Base-by-base conservation (phyloP, 2,113 vertebrate species). In the Delphinapterus leucas region DNA sequence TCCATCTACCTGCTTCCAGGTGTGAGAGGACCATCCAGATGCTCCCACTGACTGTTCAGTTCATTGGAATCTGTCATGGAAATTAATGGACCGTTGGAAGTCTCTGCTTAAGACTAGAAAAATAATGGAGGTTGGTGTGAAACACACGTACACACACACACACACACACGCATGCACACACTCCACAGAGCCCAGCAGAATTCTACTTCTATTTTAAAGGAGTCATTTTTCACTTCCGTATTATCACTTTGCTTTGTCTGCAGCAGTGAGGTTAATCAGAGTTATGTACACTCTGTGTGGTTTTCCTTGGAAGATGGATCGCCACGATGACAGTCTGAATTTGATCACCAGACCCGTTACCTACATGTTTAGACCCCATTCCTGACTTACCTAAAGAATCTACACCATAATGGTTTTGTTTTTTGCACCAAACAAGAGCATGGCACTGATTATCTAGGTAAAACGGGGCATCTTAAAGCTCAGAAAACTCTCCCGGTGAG, bases 121-220 rank as follows among this genome's bases (percentile, higher is more conserved):
- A 74, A 28, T 61, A 47, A 31, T 4, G 31, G 85, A 49, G 33
- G 17, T 58, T 80, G 36, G n/a, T 25, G 4, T 85, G 71, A 96
- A 47, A 74, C 18, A 33, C 36, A 44, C 79, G 33, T 15, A 76
- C 15, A 10, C 25, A 28, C 31, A 28, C n/a, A 21, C 53, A 28
- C n/a, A 21, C 53, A 4, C 44, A 36, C 36, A 0, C 25, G 15
- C 28, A 11, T n/a, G 31, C 70, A 33, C 26, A 1, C 44, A 33
- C 44, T 1, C 2, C 11, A 10, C 0, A 12, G 53, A 74, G 9
- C 17, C 41, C 67, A 93, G 93, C 68, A 90, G 77, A 79, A 80
- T 95, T 95, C 91, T 44, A 44, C 79, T 11, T 79, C 88, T n/a
- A 36, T 87, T 90, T 82, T n/a, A 96, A 98, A 95, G 36, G 60